Base-by-base conservation (phyloP, 2,888 invertebrate species). In the Clitarchus hookeri region DNA sequence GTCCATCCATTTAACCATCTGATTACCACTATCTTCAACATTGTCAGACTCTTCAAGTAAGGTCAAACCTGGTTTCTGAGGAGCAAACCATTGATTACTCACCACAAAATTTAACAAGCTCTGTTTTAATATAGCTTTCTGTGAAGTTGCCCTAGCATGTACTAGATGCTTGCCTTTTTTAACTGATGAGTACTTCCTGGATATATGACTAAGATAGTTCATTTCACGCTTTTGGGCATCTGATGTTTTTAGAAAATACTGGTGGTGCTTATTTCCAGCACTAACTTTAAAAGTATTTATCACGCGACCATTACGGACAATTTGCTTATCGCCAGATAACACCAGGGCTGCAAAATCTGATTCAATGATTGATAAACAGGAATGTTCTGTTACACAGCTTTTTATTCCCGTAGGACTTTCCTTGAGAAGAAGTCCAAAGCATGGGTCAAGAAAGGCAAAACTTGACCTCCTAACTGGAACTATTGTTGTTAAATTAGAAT, bases 331-430 rank as follows among this genome's bases (percentile, higher is more conserved):
- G 0, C 36, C 44, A 36, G 82, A 82, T 23, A 82, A 23, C 82
- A 82, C 82, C 36, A 82, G 44, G 13, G 27, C 82, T 36, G 27
- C 82, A 82, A 82, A 82, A 82, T 82, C 82, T 27, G 82, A 82
- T 44, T 82, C 82, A 36, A 82, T 36, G 23, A 82, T 27, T 9
- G 82, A 65, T n/a, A 65, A 23, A 53, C 53, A 53, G 19, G 53
- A 19, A 16, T 8, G 53, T 53, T 53, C 53, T 53, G 12, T 12
- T 16, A 19, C 53, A 53, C 12, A 53, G 65, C 65, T 65, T 11
- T 65, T 65, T 65, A n/a, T 65, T 65, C 65, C 65, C 65, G 16
- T 6, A 65, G 65, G 16, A 65, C 16, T 65, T 65, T 65, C 65
- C n/a, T 65, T 65, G 23, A 65, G 23, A 19, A 19, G n/a, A n/a